Percentiles rank a stretch among this genome's conserved stretches.
Evolutionary conservation across 2,888 invertebrate species (phyloP).

Genomic region (Rhorus exstirpatorius): DNA sequence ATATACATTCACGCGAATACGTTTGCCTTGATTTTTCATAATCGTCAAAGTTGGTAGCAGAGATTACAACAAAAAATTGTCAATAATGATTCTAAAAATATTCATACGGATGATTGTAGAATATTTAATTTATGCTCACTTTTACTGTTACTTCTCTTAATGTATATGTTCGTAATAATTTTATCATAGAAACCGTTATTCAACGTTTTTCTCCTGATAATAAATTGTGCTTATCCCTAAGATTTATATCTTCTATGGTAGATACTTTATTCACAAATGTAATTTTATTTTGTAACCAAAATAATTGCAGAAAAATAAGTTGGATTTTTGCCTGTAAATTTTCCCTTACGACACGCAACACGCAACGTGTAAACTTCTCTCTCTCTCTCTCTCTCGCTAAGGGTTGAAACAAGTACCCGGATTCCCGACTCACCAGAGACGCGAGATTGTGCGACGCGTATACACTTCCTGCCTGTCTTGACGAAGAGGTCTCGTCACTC

Average conservation of each 20-base stretch:
- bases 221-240: not conserved
- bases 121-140: not conserved
- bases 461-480: slow-evolving; percentile 64
- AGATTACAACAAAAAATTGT: not conserved
- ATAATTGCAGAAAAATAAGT: not conserved
- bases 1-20: not conserved
- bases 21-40: slow-evolving; percentile 1
- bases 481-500: slow-evolving; percentile 56
- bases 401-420: slow-evolving; percentile 44
- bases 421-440: slow-evolving; percentile 28
- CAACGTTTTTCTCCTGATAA: not conserved
- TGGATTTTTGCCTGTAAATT: slow-evolving; percentile 29
- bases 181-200: not conserved
- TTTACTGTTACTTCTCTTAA: no score
- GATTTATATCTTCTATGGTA: not conserved
- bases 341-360: slow-evolving; percentile 7
- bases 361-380: no score
- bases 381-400: slow-evolving; percentile 28
- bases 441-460: slow-evolving; percentile 51
- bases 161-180: no score
- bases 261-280: not conserved
- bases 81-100: not conserved
- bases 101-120: not conserved
- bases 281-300: not conserved
- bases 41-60: not conserved